Base-by-base conservation (phyloP, 1,140 invertebrate species). In the Penaeus japonicus region DNA sequence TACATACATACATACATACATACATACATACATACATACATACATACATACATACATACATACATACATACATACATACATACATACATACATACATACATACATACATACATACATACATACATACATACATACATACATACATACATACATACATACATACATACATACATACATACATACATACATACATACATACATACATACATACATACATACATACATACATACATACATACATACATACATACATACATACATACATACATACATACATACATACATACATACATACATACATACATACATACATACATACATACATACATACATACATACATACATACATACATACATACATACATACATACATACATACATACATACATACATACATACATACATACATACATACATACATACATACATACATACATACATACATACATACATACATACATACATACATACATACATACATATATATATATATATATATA, bases 261-360 rank as follows among this genome's bases (percentile, higher is more conserved):
- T 70, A 70, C n/a, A 70, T 70, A 70, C n/a, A 70, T 70, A 70
- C n/a, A 70, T 70, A 70, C 24, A 70, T 70, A 70, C 24, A 70
- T 70, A n/a, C 24, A n/a, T 24, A n/a, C 17, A n/a, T 70, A n/a
- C 2, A 2, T 70, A 70, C 24, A 70, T 7, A 70, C 30, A n/a
- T 1, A 70, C 30, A n/a, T n/a, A 70, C 62, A 70, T 5, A n/a
- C 30, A 70, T n/a, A 70, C 30, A 70, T n/a, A 70, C 30, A 70
- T 5, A n/a, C 30, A 70, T n/a, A 70, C 30, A 70, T n/a, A 70
- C 30, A 70, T n/a, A 70, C 30, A 70, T n/a, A 70, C 30, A 70
- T n/a, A 70, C 65, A n/a, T 70, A 70, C n/a, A 70, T 70, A 70
- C 24, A 70, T 70, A 70, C 18, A 70, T 27, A 2, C 27, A 27